phyloP scores from a whole-genome alignment of 2,888 invertebrate species.

The Monochamus alternatus region DNA sequence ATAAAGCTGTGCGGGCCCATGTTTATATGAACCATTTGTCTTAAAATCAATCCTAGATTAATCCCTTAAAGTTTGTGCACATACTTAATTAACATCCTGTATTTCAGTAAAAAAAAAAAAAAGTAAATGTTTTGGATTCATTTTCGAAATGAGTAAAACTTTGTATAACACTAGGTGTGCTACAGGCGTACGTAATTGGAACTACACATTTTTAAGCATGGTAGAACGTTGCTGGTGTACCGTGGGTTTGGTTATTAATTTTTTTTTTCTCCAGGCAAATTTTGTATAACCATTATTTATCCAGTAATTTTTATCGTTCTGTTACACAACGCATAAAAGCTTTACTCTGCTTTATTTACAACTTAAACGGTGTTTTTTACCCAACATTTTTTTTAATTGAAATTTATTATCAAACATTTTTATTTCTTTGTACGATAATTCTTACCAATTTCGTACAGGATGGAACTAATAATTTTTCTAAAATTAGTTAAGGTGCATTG shows the following conservation, averaged over 20 bases:
- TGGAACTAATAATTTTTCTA: conserved; percentile 11
- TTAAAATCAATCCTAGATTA: too few relatives aligned
- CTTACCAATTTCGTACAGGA: conserved; percentile 26
- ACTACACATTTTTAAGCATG: conserved; percentile 74
- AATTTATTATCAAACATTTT: not conserved
- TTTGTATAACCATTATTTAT: conserved; percentile 7
- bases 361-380: not conserved
- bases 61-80: too few relatives aligned
- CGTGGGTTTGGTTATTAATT: conserved; percentile 42
- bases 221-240: conserved; percentile 69
- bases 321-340: not conserved
- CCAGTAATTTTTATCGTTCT: not conserved
- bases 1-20: too few relatives aligned
- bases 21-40: too few relatives aligned
- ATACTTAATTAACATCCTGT: too few relatives aligned
- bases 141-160: conserved; percentile 2
- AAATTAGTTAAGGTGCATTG: too few relatives aligned
- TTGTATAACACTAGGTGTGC: conserved; percentile 49
- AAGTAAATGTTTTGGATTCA: not conserved
- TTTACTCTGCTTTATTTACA: not conserved
- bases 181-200: conserved; percentile 73
- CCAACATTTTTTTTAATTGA: not conserved
- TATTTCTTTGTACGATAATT: conserved; percentile 15
- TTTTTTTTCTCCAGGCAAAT: conserved; percentile 6
- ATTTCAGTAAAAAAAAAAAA: too few relatives aligned